Evolutionary conservation across 2,797 vertebrate genomes (phyloP).

Genomic region (Falco berigora): DNA sequence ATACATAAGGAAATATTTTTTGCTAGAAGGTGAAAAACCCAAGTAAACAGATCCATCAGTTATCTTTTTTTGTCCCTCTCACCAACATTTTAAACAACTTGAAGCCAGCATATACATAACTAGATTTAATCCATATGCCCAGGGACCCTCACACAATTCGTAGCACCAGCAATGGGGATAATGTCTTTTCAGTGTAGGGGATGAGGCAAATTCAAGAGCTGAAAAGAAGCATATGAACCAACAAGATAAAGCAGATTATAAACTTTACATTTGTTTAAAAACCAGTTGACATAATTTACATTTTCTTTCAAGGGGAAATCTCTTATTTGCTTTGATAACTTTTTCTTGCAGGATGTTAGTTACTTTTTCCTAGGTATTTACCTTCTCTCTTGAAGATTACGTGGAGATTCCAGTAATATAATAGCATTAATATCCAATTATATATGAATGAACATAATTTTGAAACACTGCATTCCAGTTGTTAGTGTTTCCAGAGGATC

Average conservation of each 20-base stretch:
- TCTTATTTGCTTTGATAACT: background rate
- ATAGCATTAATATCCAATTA: background rate
- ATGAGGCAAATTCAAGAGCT: background rate
- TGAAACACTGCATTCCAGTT: background rate
- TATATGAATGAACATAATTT: slow-evolving; percentile 2
- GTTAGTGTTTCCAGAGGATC: background rate
- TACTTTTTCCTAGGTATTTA: background rate
- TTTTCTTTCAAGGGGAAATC: background rate
- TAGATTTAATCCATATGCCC: background rate
- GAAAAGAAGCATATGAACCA: background rate
- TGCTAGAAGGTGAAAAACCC: rapidly evolving
- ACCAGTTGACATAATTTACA: background rate
- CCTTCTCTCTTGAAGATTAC: background rate
- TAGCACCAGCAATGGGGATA: background rate
- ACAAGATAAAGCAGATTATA: background rate
- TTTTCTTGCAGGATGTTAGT: background rate
- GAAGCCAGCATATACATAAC: background rate
- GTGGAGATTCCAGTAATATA: background rate
- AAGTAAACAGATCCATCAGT: background rate
- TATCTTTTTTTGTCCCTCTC: background rate
- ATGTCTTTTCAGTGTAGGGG: background rate
- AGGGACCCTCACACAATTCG: background rate
- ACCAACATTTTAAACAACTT: background rate
- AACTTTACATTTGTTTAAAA: background rate
- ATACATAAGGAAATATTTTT: background rate